Base-by-base conservation (phyloP, 2,797 vertebrate genomes). In the Melanotaenia parkinsoni region DNA sequence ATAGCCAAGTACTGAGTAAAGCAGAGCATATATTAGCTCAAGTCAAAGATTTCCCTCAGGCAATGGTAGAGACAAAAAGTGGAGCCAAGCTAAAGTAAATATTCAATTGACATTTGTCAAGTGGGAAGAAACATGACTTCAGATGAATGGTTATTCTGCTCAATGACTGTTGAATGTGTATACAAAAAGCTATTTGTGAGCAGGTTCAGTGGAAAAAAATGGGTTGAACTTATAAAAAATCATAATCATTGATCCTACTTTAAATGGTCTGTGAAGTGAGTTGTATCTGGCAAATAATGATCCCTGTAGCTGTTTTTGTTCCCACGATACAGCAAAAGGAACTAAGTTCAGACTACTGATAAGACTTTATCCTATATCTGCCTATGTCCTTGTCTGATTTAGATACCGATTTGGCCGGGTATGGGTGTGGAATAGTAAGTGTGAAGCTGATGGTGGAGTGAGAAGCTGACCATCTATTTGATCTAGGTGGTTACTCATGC, bases 11-110 rank as follows among this genome's bases (percentile, higher is more conserved):
- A 37, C 32, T 6, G 20, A 76, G 45, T 6, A 64, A 61, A 28
- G 16, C 37, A 24, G 47, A 60, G 20, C 24, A 20, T 63, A 58
- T 47, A 63, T 16, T 38, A 50, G 53, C 58, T 58, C 50, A 68
- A 69, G 40, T 37, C 1, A 26, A 37, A 61, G 22, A 33, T 59
- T 68, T 67, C n/a, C 58, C 43, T 50, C 51, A 12, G 20, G 45
- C 16, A 16, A 4, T 43, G 35, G 26, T 18, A 22, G 45, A 26
- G 22, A 60, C 7, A 24, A 43, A 54, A 63, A 63, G 20, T 51
- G 35, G 70, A 68, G 57, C n/a, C 57, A 54, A 72, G 37, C 9
- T 4, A 53, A 22, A 13, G 62, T 58, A 58, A 74, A 67, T 61
- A 74, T 45, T 61, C 50, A 38, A 32, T 47, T 68, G 24, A 16